A percentile compares a stretch with the other conserved stretches of the same genome.
phyloP scores from a whole-genome alignment of 2,888 invertebrate genomes.

The Oxyteleia sp. region DNA sequence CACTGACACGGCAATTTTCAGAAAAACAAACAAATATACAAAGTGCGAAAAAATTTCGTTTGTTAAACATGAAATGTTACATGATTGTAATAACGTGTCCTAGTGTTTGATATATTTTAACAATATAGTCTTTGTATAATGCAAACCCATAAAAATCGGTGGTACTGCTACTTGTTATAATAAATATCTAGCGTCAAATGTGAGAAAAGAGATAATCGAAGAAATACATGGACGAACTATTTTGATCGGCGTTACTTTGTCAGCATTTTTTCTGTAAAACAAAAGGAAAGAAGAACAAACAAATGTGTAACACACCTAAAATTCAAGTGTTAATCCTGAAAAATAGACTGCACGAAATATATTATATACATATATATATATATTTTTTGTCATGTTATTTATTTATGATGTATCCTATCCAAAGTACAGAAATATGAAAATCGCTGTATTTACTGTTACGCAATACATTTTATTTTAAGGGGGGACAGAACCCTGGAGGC shows the following conservation, averaged over 20 bases:
- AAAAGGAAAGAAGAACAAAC: slow-evolving; percentile 53
- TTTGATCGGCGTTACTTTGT: slow-evolving; percentile 18
- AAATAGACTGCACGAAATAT: slow-evolving; percentile 85
- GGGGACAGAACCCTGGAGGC: too few relatives aligned
- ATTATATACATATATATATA: slow-evolving; percentile 76
- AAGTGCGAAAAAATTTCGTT: slow-evolving; percentile 21
- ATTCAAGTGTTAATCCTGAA: slow-evolving; percentile 83
- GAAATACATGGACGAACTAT: slow-evolving; percentile 24
- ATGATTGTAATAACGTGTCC: too few relatives aligned
- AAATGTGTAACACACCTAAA: slow-evolving; percentile 81
- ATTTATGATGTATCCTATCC: too few relatives aligned
- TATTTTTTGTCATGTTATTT: too few relatives aligned
- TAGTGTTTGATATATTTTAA: slow-evolving; percentile 83
- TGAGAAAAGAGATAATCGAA: neutral
- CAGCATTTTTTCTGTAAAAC: too few relatives aligned
- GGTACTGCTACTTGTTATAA: slow-evolving; percentile 45
- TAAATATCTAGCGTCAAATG: slow-evolving; percentile 30
- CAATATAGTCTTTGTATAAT: slow-evolving; percentile 81
- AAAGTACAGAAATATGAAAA: too few relatives aligned
- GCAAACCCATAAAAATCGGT: slow-evolving; percentile 55
- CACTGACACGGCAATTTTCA: slow-evolving; percentile 25
- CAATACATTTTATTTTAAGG: too few relatives aligned
- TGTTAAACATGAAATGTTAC: slow-evolving; percentile 21
- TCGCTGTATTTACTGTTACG: too few relatives aligned
- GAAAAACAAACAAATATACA: neutral